Base-by-base conservation (phyloP, 2,888 invertebrate species). In the Drosophila putrida region DNA sequence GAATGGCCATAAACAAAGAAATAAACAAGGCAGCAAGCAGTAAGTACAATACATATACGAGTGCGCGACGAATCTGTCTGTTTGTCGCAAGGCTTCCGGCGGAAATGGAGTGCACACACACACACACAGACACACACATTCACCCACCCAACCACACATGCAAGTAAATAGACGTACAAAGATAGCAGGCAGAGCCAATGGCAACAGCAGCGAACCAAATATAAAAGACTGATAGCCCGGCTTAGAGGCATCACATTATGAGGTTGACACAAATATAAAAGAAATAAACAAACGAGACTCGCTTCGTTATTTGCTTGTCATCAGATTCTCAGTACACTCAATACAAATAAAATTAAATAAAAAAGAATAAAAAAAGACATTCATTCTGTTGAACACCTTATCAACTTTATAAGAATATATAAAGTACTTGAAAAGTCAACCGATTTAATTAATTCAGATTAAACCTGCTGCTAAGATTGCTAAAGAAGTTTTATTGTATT, bases 191-290 rank as follows among this genome's bases (percentile, higher is more conserved):
- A 78, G 10, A 46, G 61, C 79, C 63, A 62, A 49, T 60, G 58
- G 66, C 75, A 77, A 60, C 63, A 58, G 57, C 59, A 53, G 47
- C 70, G 66, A 66, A 57, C 55, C 61, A 76, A 69, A 77, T 78
- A 83, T 80, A 88, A 88, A 88, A 77, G 78, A 80, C 78, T 73
- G 81, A 86, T 80, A 80, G 73, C 78, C 25, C 71, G 67, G 76
- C 80, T 86, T 76, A 75, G 61, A 76, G 88, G 68, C 83, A 88
- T 85, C 76, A 73, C 83, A 76, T 85, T 72, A 88, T 78, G 80
- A 85, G 78, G 72, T 78, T 76, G 76, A 73, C 82, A 88, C 60
- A 82, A 77, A 83, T 75, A 72, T 71, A 82, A 77, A 75, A 75
- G 65, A 68, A 78, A 76, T 69, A 81, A 69, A 69, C 72, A 75